Evolutionary conservation across 2,113 vertebrate species (phyloP).

Genomic region (Pao palembangensis): DNA sequence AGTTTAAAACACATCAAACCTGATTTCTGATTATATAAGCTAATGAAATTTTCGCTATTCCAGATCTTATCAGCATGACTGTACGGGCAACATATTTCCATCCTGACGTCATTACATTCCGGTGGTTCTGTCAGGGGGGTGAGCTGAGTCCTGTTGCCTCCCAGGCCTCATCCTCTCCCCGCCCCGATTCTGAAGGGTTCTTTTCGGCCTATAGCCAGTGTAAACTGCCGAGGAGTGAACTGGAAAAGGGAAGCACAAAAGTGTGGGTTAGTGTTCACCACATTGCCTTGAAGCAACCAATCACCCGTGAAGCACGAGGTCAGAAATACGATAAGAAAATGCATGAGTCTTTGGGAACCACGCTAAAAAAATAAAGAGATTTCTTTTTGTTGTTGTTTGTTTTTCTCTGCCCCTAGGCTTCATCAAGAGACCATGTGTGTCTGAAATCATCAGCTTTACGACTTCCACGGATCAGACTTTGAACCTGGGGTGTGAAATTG

Average conservation of each 20-base stretch:
- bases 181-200: slow-evolving; percentile 69
- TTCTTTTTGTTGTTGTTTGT: neutral
- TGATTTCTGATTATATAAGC: neutral
- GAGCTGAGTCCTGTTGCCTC: slow-evolving; percentile 76
- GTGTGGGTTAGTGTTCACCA: slow-evolving; percentile 79
- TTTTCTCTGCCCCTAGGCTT: slow-evolving; percentile 59
- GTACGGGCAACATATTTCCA: slow-evolving; percentile 70
- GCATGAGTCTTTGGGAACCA: rapidly evolving
- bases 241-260: slow-evolving; percentile 70
- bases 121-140: slow-evolving; percentile 78
- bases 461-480: slow-evolving; percentile 24
- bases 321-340: neutral
- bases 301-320: slow-evolving; percentile 74
- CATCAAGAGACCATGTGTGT: slow-evolving; percentile 66
- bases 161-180: slow-evolving; percentile 68
- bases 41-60: neutral
- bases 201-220: slow-evolving; percentile 77
- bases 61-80: slow-evolving; percentile 71
- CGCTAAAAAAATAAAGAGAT: neutral
- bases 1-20: neutral
- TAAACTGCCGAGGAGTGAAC: slow-evolving; percentile 64
- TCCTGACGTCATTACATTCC: slow-evolving; percentile 77
- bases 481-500: slow-evolving; percentile 71
- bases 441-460: slow-evolving; percentile 55
- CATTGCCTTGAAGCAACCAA: slow-evolving; percentile 71